Evolutionary conservation across 1,140 invertebrate genomes (phyloP).

Genomic region (Nasonia vitripennis): DNA sequence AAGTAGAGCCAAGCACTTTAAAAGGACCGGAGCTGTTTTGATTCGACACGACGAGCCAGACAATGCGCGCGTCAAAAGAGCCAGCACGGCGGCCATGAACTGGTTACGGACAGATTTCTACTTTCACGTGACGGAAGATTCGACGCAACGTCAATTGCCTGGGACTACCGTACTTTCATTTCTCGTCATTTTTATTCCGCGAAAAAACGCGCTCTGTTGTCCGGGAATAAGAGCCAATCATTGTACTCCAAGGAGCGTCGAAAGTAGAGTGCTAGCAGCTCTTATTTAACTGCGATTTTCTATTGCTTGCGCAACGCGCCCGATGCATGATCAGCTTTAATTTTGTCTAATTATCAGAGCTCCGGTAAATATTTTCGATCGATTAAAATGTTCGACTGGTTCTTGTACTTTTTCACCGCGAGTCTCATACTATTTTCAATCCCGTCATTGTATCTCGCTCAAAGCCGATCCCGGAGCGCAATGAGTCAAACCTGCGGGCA

Average conservation of each 20-base stretch:
- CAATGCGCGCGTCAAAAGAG: constrained; percentile 18
- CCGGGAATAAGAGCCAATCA: neutral
- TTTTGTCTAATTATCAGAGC: neutral
- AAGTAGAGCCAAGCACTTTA: neutral
- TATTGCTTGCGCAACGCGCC: no score
- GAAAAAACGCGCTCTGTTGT: neutral
- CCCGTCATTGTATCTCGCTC: neutral
- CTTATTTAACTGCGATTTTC: neutral
- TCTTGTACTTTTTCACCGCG: no score
- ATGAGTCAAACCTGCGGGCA: neutral
- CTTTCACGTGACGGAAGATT: constrained; percentile 55
- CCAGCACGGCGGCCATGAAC: constrained; percentile 51
- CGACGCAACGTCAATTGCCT: constrained; percentile 46
- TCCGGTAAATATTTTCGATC: no score
- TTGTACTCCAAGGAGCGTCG: neutral
- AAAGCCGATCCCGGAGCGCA: neutral
- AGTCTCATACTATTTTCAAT: neutral
- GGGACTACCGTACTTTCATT: constrained; percentile 49
- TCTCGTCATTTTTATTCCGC: constrained; percentile 35
- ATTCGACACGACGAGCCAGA: neutral
- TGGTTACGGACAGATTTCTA: constrained; percentile 56
- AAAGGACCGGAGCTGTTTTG: neutral
- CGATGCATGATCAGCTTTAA: neutral
- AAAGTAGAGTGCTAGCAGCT: neutral
- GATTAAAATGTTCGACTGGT: neutral